Base-by-base conservation (phyloP, 2,888 invertebrate species). In the Chloromyia formosa region DNA sequence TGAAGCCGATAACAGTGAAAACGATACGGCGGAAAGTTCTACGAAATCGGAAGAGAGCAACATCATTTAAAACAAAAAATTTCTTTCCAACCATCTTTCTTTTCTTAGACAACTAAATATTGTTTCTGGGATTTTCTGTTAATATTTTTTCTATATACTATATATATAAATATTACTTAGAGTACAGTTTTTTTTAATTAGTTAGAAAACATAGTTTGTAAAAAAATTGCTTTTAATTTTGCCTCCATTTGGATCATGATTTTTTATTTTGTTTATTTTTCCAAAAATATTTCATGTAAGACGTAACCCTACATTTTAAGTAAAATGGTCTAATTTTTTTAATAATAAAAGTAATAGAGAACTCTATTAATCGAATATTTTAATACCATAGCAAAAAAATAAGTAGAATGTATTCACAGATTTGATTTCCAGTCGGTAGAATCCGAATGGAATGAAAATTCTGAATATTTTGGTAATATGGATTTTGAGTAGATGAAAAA, bases 21-120 rank as follows among this genome's bases (percentile, higher is more conserved):
- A 60, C 23, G 56, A 58, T 42, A n/a, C 66, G 1, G 40, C 40
- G n/a, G 66, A 66, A 49, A n/a, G 18, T 18, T 40, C 71, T 10
- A 71, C 71, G 16, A 71, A 56, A 58, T 71, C 71, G 18, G 71
- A 71, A 27, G 71, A 71, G 9, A 58, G 58, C 71, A 71, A 71
- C 58, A 56, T 71, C 42, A 58, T 71, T 18, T 71, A 18, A 69
- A 45, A 16, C 10, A 53, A 53, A 5, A 56, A 56, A 4, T 20
- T 20, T 18, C 56, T 18, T 56, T 56, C 22, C 56, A 16, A 16
- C 3, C 53, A 14, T 53, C 10, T 53, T 16, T 16, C 3, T 16
- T 53, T 56, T 22, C 4, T 56, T 56, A 60, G 23, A 14, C 7
- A 35, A 35, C 27, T 60, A 60, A 23, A 62, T 18, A 22, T 42